Percentiles rank a stretch among this genome's conserved stretches.
Conservation (phyloP, 2,888 invertebrate genomes). For the Latheticus oryzae region DNA sequence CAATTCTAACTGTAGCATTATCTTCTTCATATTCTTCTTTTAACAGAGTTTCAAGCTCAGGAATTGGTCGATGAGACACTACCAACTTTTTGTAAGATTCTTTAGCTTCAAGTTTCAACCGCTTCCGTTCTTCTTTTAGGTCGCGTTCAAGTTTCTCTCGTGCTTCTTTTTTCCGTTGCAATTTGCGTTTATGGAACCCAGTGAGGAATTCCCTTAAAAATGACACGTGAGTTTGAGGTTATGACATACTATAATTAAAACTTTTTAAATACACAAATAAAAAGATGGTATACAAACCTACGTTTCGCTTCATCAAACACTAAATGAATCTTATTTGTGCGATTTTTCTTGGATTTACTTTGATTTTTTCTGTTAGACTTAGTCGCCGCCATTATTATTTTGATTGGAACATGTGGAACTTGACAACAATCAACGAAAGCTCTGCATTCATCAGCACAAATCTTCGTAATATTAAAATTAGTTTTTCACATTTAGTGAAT, state of each 20-base stretch:
- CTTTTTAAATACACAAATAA: background rate
- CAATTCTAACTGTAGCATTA: constrained; percentile 82
- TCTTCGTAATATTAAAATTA: constrained; percentile 1
- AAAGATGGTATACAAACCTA: constrained; percentile 70
- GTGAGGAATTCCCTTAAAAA: constrained; percentile 78
- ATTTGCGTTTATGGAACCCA: constrained; percentile 84
- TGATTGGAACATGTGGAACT: too few relatives aligned
- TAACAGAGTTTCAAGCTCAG: constrained; percentile 76
- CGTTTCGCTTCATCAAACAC: constrained; percentile 73
- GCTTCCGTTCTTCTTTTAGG: constrained; percentile 80
- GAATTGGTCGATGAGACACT: constrained; percentile 77
- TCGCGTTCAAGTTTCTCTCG: constrained; percentile 77
- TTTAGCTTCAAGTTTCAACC: constrained; percentile 79
- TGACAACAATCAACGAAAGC: too few relatives aligned
- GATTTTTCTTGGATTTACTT: constrained; percentile 61
- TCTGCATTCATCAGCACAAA: too few relatives aligned
- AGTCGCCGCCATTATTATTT: constrained; percentile 41
- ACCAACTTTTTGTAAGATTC: constrained; percentile 81
- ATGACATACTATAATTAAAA: constrained; percentile 1
- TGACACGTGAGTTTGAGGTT: constrained; percentile 38
- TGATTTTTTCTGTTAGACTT: constrained; percentile 41
- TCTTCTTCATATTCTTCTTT: constrained; percentile 81
- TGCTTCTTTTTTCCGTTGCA: constrained; percentile 80
- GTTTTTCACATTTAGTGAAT: background rate
- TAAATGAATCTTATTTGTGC: constrained; percentile 67